These are phyloP conservation scores for Anomalospiza imberbis DNA, from an alignment of 2,797 vertebrate genomes.

Conservation along the genomic window DNA sequence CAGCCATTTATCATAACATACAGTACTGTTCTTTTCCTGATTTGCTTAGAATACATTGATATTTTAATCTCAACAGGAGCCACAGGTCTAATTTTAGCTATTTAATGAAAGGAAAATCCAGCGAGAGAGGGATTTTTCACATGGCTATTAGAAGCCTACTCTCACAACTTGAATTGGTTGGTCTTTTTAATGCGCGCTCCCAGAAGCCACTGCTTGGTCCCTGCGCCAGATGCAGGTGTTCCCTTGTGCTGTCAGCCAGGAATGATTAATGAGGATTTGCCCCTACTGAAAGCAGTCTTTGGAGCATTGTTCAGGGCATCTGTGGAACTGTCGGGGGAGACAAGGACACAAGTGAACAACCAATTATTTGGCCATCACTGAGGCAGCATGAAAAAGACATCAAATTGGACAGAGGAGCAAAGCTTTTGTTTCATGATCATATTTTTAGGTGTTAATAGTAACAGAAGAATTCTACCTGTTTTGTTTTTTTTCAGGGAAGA, in stretches of 20 bases:
- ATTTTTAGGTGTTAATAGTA: slow-evolving; percentile 72
- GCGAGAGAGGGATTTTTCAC: slow-evolving; percentile 55
- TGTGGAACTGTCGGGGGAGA: slow-evolving; percentile 85
- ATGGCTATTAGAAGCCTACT: slow-evolving; percentile 64
- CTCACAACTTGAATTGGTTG: slow-evolving; percentile 58
- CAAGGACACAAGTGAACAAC: slow-evolving; percentile 87
- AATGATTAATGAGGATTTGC: slow-evolving; percentile 88
- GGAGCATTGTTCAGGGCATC: slow-evolving; percentile 85
- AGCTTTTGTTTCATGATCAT: slow-evolving; percentile 78
- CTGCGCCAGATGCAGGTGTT: slow-evolving; percentile 81
- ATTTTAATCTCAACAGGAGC: slow-evolving; percentile 61
- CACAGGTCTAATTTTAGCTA: slow-evolving; percentile 66
- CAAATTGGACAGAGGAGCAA: slow-evolving; percentile 78
- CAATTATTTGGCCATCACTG: slow-evolving; percentile 87
- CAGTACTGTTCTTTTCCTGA: slow-evolving; percentile 56
- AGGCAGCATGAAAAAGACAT: slow-evolving; percentile 83
- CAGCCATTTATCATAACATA: slow-evolving; percentile 72
- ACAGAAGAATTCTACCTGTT: slow-evolving; percentile 59
- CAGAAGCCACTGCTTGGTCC: slow-evolving; percentile 70
- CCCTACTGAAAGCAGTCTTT: slow-evolving; percentile 82
- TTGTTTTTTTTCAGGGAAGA: background rate
- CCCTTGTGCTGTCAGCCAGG: slow-evolving; percentile 82
- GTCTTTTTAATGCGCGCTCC: slow-evolving; percentile 66
- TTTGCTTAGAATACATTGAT: slow-evolving; percentile 63
- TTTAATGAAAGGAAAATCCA: slow-evolving; percentile 66